These are phyloP conservation scores for Hylyphantes graminicola DNA, from an alignment of 1,140 invertebrate genomes.

Conservation along the genomic window DNA sequence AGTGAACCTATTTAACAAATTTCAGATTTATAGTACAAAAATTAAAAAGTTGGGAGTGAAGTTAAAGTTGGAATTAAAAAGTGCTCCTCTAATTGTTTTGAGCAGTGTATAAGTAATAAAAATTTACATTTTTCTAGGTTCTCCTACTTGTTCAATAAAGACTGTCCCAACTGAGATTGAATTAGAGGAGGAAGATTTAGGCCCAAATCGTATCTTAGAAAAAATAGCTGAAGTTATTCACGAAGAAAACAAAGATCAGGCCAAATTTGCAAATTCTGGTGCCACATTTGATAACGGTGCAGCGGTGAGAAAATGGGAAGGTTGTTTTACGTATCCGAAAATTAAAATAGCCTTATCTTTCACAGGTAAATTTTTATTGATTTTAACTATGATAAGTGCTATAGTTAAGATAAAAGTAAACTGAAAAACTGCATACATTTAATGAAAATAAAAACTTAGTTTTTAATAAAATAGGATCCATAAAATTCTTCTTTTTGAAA, in stretches of 20 bases:
- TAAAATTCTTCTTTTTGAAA: neutral
- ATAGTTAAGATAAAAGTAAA: neutral
- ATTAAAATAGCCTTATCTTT: conserved; percentile 30
- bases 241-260: neutral
- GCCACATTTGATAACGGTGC: neutral
- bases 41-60: too few species aligned
- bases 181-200: conserved; percentile 12
- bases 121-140: neutral
- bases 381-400: neutral
- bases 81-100: too few species aligned
- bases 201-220: neutral
- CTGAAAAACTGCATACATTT: neutral
- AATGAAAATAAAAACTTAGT: neutral
- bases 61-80: too few species aligned
- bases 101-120: too few species aligned
- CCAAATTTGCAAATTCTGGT: neutral
- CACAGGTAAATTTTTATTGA: conserved; percentile 6
- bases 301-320: conserved; percentile 23
- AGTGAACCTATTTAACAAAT: too few species aligned
- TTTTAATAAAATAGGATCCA: neutral
- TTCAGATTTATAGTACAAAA: too few species aligned
- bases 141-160: conserved; percentile 16
- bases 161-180: neutral
- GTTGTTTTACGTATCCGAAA: neutral
- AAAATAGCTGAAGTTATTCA: neutral